A percentile compares a stretch with the other conserved stretches of the same genome.
Evolutionary conservation across 2,113 vertebrate species (phyloP).

Genomic region (Amazona vittata): DNA sequence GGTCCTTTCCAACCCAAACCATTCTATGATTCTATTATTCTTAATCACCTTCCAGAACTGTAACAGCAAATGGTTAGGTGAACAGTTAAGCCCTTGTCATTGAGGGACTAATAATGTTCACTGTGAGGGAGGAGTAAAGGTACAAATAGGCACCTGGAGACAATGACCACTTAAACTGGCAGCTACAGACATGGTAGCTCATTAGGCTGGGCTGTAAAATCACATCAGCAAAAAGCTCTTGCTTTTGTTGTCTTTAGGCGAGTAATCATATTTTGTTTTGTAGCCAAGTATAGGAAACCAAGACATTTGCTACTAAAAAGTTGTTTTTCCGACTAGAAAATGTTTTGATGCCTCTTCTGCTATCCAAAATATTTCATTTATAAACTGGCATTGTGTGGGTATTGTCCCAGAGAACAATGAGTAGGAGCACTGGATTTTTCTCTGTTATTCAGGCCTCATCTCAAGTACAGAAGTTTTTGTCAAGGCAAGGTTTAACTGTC

Average conservation of each 20-base stretch:
- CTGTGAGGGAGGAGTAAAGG: not conserved
- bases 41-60: not conserved
- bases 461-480: not conserved
- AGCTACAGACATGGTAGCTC: not conserved
- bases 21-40: not conserved
- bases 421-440: not conserved
- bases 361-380: not conserved
- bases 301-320: not conserved
- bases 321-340: not conserved
- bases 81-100: not conserved
- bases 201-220: not conserved
- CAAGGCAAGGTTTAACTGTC: not conserved
- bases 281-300: not conserved
- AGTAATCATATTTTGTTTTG: not conserved
- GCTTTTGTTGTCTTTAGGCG: not conserved
- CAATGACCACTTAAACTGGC: fast-evolving
- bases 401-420: not conserved
- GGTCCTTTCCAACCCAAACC: not conserved
- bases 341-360: not conserved
- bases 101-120: not conserved
- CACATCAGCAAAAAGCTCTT: not conserved
- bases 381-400: not conserved
- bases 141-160: not conserved
- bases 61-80: not conserved
- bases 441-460: not conserved